Percentiles rank a stretch among this genome's conserved stretches.
phyloP scores from a whole-genome alignment of 2,888 invertebrate species.

The Cheilosia grossa region DNA sequence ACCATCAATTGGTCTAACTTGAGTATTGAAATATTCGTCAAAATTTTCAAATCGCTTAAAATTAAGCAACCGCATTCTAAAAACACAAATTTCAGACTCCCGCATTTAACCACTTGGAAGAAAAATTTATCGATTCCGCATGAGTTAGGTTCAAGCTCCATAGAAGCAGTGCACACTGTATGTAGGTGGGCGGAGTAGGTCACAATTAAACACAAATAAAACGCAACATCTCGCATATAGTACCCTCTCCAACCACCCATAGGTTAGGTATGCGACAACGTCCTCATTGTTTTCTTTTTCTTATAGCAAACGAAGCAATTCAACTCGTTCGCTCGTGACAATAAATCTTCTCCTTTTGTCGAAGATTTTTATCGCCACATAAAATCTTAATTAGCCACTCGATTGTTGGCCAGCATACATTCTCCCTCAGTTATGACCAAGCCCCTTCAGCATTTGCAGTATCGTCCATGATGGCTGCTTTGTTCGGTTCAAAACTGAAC shows the following conservation, averaged over 20 bases:
- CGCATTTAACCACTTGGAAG: neutral
- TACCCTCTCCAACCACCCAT: constrained; percentile 27
- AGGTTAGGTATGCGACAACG: constrained; percentile 7
- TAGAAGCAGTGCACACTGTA: constrained; percentile 22
- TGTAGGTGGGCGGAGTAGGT: constrained; percentile 28
- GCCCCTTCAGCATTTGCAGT: constrained; percentile 30
- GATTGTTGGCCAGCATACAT: constrained; percentile 40
- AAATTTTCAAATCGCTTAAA: neutral
- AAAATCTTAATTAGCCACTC: constrained; percentile 69
- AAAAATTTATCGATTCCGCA: constrained; percentile 52
- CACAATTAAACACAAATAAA: constrained; percentile 39
- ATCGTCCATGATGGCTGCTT: constrained; percentile 41
- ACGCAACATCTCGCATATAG: neutral
- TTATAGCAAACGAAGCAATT: constrained; percentile 1
- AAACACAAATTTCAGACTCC: neutral
- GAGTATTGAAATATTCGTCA: no score
- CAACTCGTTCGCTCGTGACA: constrained; percentile 38
- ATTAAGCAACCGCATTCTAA: constrained; percentile 1
- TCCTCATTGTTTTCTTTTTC: neutral
- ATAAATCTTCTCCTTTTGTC: constrained; percentile 59
- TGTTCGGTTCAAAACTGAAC: constrained; percentile 36
- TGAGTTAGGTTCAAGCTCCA: constrained; percentile 32
- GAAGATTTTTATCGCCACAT: constrained; percentile 64
- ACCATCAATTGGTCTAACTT: no score
- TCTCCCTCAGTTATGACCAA: constrained; percentile 34